These are phyloP conservation scores for Procambarus clarkii DNA, from an alignment of 1,140 invertebrate genomes.

Conservation along the genomic window DNA sequence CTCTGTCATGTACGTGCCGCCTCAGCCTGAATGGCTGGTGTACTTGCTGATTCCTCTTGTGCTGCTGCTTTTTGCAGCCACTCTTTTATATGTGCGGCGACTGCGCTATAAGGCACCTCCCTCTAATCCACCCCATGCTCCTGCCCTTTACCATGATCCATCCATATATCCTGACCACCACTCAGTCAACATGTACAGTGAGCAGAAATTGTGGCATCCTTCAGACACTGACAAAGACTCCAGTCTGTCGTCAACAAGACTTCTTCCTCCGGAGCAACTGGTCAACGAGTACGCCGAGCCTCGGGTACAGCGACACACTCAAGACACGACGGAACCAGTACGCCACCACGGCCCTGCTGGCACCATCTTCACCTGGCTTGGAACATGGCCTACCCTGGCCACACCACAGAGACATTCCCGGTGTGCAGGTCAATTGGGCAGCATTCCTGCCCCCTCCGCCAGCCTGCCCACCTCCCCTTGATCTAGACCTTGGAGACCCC, in stretches of 20 bases:
- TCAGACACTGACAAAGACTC: conserved; percentile 43
- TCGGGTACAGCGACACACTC: not conserved
- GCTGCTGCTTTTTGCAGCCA: conserved; percentile 15
- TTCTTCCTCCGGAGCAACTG: conserved; percentile 14
- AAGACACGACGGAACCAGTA: not conserved
- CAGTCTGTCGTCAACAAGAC: conserved; percentile 18
- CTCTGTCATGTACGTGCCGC: not conserved
- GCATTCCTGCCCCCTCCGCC: too few species aligned
- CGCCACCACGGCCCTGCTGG: conserved; percentile 21
- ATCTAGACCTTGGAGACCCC: too few species aligned
- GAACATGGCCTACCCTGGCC: not conserved
- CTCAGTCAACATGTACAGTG: conserved; percentile 42
- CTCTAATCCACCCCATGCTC: not conserved
- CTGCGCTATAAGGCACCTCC: not conserved
- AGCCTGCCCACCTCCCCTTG: too few species aligned
- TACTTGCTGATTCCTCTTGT: conserved; percentile 35
- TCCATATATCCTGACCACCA: conserved; percentile 30
- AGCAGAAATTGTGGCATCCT: conserved; percentile 13
- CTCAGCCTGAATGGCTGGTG: conserved; percentile 41
- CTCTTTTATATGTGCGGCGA: conserved; percentile 24
- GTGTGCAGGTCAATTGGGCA: conserved; percentile 9
- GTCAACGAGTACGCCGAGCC: conserved; percentile 27
- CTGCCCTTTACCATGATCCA: conserved; percentile 17
- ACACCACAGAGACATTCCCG: conserved; percentile 6
- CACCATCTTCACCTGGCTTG: not conserved